phyloP scores from a whole-genome alignment of 1,140 invertebrate genomes.

The Microplitis demolitor region DNA sequence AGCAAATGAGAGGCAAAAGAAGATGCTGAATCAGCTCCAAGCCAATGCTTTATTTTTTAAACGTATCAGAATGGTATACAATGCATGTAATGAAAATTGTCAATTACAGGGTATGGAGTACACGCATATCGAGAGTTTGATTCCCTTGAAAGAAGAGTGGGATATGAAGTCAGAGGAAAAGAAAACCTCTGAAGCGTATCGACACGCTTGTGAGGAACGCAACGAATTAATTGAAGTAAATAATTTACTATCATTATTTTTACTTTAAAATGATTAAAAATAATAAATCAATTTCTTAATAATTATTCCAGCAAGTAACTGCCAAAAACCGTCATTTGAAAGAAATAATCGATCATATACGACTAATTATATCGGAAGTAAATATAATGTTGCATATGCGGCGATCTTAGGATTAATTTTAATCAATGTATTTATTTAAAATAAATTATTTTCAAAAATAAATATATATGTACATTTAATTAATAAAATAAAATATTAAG shows the following conservation, averaged over 20 bases:
- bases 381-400: constrained; percentile 96
- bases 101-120: constrained; percentile 83
- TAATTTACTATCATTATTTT: constrained; percentile 22
- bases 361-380: constrained; percentile 93
- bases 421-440: constrained; percentile 27
- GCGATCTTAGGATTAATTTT: constrained; percentile 66
- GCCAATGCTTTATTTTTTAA: constrained; percentile 81
- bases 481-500: too few species aligned
- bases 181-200: constrained; percentile 77
- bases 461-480: too few species aligned
- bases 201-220: constrained; percentile 75
- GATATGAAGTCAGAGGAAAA: constrained; percentile 79
- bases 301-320: constrained; percentile 73
- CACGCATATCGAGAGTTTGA: constrained; percentile 86
- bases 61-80: constrained; percentile 83
- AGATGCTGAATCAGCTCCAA: constrained; percentile 83
- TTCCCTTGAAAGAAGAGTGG: constrained; percentile 85
- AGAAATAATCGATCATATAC: constrained; percentile 89
- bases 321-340: constrained; percentile 90
- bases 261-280: neutral
- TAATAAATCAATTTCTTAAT: neutral
- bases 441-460: constrained; percentile 29
- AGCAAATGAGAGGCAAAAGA: constrained; percentile 82
- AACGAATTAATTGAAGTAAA: constrained; percentile 75
- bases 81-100: constrained; percentile 87